Evolutionary conservation across 2,888 invertebrate genomes (phyloP), one percentile per base, ranked within the genome.

Genomic region (Hermaeophaga mercurialis): DNA sequence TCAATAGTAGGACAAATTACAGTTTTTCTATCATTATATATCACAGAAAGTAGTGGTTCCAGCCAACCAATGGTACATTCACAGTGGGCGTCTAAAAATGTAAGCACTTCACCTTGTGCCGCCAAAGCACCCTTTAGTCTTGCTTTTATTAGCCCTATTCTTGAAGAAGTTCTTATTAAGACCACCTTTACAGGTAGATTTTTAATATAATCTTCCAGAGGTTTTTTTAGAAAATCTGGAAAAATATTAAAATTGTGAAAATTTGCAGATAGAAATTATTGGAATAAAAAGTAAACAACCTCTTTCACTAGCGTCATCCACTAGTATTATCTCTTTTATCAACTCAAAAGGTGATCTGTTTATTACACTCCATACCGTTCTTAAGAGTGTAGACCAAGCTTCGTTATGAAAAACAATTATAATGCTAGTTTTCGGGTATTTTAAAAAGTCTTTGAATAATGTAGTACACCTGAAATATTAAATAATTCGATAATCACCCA

Each of bases 341-440:
- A 96, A 78, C 56, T 82, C 73, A 9, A 77, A 75, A 0, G 96
- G 96, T 1, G 97, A 94, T 64, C 96, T 83, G 73, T 90, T 86
- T 56, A 98, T 89, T 34, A 95, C 94, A 69, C 96, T 96, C 82
- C 94, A 92, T 18, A 98, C 89, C 1, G 97, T 98, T 50, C 99
- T 82, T 69, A 98, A 80, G 8, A 99, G 82, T 0, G 98, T 97
- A 2, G 97, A 96, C 95, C 96, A 98, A 0, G 98, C 98, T 79
- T 99, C 99, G 75, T 99, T 99, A 76, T 99, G 98, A 75, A 98
- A 98, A 1, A 98, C 96, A 64, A 99, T 95, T 47, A 99, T 90
- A 11, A 99, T 85, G 62, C 91, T 91, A 0, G 96, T 93, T 62
- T 85, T 89, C 0, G 96, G 96, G 50, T 97, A 79, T 46, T 82